Percentiles rank a stretch among this genome's conserved stretches.
These are phyloP conservation scores for Zonotrichia albicollis DNA, from an alignment of 2,797 vertebrate species.

Conservation along the genomic window DNA sequence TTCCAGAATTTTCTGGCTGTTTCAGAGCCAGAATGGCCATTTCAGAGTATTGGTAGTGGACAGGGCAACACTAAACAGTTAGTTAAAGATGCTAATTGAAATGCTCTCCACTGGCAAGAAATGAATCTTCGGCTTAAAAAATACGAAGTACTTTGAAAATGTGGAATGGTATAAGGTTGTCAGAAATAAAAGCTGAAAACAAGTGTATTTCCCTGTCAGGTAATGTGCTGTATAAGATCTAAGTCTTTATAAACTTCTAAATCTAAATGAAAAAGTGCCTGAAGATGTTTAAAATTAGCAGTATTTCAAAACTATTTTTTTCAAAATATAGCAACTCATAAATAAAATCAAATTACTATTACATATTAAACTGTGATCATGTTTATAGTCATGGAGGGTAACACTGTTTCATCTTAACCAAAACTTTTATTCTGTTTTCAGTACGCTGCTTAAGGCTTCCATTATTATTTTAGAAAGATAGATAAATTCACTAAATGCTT, in stretches of 20 bases:
- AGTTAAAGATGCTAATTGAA: conserved; percentile 44
- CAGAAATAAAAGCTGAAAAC: background rate
- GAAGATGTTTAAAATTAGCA: background rate
- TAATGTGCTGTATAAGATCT: background rate
- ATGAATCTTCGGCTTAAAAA: background rate
- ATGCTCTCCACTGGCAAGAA: background rate
- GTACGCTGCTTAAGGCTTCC: background rate
- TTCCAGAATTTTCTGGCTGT: background rate
- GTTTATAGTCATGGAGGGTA: background rate
- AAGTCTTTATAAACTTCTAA: background rate
- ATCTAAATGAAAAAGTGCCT: background rate
- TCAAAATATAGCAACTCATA: background rate
- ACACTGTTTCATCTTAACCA: background rate
- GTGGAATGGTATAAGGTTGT: background rate
- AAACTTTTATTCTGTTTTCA: background rate
- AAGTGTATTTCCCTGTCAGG: background rate
- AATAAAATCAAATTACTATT: background rate
- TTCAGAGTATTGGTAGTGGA: background rate
- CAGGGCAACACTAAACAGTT: background rate
- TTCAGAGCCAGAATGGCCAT: conserved; percentile 19
- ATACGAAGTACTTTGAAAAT: background rate
- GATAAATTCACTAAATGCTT: background rate
- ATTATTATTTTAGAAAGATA: background rate
- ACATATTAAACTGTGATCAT: background rate
- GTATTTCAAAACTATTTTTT: background rate